These are phyloP conservation scores for Nanorana parkeri DNA, from an alignment of 2,113 vertebrate species.

Conservation along the genomic window DNA sequence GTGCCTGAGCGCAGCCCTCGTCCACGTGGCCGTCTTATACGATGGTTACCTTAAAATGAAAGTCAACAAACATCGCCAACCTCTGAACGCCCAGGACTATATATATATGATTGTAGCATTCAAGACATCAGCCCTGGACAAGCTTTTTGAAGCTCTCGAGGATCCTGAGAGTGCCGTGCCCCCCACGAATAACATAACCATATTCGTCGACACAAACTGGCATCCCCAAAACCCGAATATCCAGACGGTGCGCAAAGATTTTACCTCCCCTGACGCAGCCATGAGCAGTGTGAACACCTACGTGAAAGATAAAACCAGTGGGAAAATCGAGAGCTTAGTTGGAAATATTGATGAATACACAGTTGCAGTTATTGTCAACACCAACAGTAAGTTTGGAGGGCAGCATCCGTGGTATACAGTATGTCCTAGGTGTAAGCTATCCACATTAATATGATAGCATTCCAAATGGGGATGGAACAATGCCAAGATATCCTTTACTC, in stretches of 20 bases:
- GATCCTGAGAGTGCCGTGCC: background rate
- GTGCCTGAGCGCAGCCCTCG: background rate
- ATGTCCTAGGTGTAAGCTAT: too few species aligned
- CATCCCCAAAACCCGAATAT: background rate
- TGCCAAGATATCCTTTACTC: too few species aligned
- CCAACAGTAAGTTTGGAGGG: background rate
- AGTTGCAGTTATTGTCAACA: background rate
- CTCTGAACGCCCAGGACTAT: background rate
- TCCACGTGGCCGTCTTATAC: background rate
- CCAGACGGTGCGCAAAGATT: background rate
- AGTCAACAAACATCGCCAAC: background rate
- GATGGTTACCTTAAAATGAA: background rate
- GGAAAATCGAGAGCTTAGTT: background rate
- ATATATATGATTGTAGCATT: background rate
- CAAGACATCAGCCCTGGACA: background rate
- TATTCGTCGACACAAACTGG: background rate
- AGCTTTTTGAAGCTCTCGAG: background rate
- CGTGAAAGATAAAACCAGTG: background rate
- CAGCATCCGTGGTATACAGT: too few species aligned
- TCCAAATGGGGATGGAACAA: too few species aligned
- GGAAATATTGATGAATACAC: background rate
- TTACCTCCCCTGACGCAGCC: background rate
- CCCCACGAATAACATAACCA: background rate
- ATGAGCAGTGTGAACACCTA: background rate
- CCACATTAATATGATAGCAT: too few species aligned